A percentile compares a stretch with the other conserved stretches of the same genome.
phyloP scores from a whole-genome alignment of 2,888 invertebrate genomes.

The Netelia virgata region DNA sequence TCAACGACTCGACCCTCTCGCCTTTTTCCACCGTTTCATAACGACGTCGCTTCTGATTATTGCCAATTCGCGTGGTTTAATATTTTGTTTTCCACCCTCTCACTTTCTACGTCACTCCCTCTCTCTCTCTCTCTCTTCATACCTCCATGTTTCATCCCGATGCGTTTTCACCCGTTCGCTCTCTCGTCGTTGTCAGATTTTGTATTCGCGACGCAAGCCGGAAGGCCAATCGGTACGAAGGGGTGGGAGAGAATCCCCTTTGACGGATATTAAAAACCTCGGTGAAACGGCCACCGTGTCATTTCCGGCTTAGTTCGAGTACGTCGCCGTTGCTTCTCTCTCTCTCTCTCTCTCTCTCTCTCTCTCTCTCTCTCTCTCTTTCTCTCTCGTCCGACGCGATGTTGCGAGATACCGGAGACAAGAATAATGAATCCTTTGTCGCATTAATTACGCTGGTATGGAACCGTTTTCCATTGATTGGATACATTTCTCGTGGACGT shows the following conservation, averaged over 20 bases:
- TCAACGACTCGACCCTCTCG: constrained; percentile 9
- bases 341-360: background rate
- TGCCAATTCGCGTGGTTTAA: background rate
- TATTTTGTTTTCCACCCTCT: background rate
- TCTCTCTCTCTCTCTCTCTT: background rate
- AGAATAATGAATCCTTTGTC: constrained; percentile 57
- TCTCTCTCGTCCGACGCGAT: background rate
- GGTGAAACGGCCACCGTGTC: background rate
- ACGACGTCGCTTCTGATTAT: background rate
- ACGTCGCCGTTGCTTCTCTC: background rate
- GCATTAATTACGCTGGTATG: constrained; percentile 56
- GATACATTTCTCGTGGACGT: constrained; percentile 19
- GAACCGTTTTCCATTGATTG: constrained; percentile 33
- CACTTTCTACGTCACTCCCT: background rate
- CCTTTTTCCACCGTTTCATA: constrained; percentile 19
- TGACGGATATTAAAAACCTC: background rate
- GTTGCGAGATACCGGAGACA: constrained; percentile 1
- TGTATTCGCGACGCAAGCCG: no score
- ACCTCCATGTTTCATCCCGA: background rate
- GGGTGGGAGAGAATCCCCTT: no score
- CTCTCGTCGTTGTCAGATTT: no score
- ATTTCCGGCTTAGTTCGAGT: background rate
- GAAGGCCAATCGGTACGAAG: no score
- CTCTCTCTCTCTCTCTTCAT: background rate
- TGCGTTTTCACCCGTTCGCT: background rate